Base-by-base conservation (phyloP, 2,888 invertebrate genomes). In the Lagria hirta region DNA sequence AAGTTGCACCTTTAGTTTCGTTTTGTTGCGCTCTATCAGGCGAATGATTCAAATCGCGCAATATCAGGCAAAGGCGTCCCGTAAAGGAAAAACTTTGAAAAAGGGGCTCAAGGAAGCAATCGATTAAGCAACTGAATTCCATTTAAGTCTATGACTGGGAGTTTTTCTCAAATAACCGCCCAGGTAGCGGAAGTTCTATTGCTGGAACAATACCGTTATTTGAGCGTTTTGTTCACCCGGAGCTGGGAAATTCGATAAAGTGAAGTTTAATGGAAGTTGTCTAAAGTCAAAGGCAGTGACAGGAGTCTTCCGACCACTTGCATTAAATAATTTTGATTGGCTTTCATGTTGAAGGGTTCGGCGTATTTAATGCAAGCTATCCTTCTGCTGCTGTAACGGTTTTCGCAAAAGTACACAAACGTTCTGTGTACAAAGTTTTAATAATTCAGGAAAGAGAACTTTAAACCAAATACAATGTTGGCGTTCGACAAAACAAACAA, bases 121-220 rank as follows among this genome's bases (percentile, higher is more conserved):
- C 38, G 38, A 38, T 37, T 37, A 37, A 27, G 15, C 21, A 22
- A 28, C 37, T 37, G 37, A 37, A 37, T 38, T 23, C 30, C 30
- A 28, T 37, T 37, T 37, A 37, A 37, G 35, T 35, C 35, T 35
- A 35, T 35, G 27, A 37, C 37, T n/a, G 29, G 38, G 23, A 38
- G 38, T 38, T 38, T 37, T 38, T 38, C 38, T 38, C 30, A 28
- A 37, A 37, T 37, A 37, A 37, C 27, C 35, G 35, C 37, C 37
- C 37, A 38, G 29, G 38, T 38, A 38, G 29, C 30, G 37, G 28
- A 37, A 37, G 28, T 28, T 35, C 35, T 26, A 35, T 35, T 35
- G 35, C 35, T 26, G 37, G 37, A 37, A 37, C 37, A 37, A 37
- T 27, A 27, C 35, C 35, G 35, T 35, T 35, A 35, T 35, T 35